Evolutionary conservation across 2,797 vertebrate genomes (phyloP), one percentile per base, ranked within the genome.

Genomic region (Sebastes flavidus): DNA sequence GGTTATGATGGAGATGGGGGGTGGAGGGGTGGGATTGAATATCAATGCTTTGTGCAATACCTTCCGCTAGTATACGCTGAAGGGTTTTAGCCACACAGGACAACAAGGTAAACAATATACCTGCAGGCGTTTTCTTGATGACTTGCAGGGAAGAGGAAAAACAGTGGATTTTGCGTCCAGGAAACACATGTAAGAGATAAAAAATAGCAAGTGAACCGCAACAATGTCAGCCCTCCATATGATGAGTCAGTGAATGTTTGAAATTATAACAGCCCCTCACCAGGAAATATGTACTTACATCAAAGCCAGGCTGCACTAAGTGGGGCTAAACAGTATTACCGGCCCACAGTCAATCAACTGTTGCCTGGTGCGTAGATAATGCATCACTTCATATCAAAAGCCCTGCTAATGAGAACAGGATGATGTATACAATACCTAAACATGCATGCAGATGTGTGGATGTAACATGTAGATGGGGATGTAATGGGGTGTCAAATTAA

Each of bases 231-330:
- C 86, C 79, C 90, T 71, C 79, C 87, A 22, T 93, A 90, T 94
- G 94, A 95, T 96, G 92, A 95, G 89, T 89, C 86, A 81, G 73
- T 82, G 85, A 91, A 84, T 91, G 90, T 91, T 93, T 93, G 83
- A 93, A 93, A 95, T 94, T 88, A 95, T 92, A 92, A 88, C 88
- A 91, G 81, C 89, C 90, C 83, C 82, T 85, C 67, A 91, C 88
- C 92, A 93, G 95, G 93, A 96, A 95, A 94, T 94, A 93, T 95
- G 94, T 94, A 91, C 90, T 92, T 76, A 94, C 91, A 94, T 95
- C 92, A 95, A 95, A 95, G 92, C 81, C 86, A n/a, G 71, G 69
- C 90, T 63, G 78, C 82, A 88, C 83, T 89, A 77, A 89, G 86
- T 92, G 90, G 90, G 91, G 87, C 88, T 92, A 91, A 91, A 89